Evolutionary conservation across 2,888 invertebrate genomes (phyloP), one percentile per base, ranked within the genome.

Genomic region (Hyppa rectilinea): DNA sequence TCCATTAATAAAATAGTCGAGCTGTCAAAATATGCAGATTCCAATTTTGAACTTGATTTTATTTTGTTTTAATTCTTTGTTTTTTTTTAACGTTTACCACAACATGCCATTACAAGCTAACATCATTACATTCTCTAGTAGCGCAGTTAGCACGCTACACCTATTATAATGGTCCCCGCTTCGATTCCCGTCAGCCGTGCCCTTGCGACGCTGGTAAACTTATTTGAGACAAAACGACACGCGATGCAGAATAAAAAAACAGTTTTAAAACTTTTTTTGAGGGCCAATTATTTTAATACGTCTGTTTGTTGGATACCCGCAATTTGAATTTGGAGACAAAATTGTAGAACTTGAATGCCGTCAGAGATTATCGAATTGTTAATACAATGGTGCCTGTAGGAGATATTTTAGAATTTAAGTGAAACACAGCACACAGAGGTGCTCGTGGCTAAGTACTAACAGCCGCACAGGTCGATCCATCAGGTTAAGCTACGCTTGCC

Each of bases 151-250:
- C 94, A 94, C 93, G 94, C 91, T 70, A 93, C 87, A 82, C 75
- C 90, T 85, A 92, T 93, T 93, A 92, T 81, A 87, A 82, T 85
- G 85, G 88, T 89, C 87, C 85, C 87, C 79, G 87, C 87, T 91
- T 92, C 88, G 90, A 90, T 89, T 87, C 90, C 87, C 38, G 71
- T 66, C 79, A 76, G 85, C 85, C 82, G 85, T 88, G 88, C 92
- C 92, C 92, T 92, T 91, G 88, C 90, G 90, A 90, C 92, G 93
- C 93, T 92, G 85, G 82, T 82, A 83, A 88, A 90, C 92, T 92
- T 94, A 94, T 94, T 94, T 91, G 85, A 85, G 81, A 85, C 84
- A 86, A 88, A 71, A 78, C 81, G 89, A 89, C 95, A 95, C 93
- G 95, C 95, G 90, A 95, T 90, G 58, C 34, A 61, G 64, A 72